Conservation (phyloP, 2,797 vertebrate genomes). For the Champsocephalus esox region DNA sequence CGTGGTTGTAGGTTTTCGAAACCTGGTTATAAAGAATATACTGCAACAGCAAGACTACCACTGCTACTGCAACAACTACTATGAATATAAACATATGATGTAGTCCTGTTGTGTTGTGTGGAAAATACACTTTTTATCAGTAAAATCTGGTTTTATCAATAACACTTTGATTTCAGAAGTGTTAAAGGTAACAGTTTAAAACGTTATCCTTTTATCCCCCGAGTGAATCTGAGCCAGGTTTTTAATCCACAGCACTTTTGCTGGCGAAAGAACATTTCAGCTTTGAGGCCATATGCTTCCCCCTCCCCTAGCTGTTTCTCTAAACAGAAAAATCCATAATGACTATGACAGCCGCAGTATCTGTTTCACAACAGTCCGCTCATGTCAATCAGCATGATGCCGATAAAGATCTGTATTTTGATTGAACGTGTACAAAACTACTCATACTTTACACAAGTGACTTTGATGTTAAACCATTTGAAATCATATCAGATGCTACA, state of each 20-base stretch:
- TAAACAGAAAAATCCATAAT: slow-evolving; percentile 79
- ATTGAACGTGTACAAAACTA: slow-evolving; percentile 85
- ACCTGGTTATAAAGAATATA: slow-evolving; percentile 49
- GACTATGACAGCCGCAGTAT: slow-evolving; percentile 81
- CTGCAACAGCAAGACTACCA: not conserved
- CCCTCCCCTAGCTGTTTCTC: slow-evolving; percentile 48
- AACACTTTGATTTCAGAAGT: slow-evolving; percentile 12
- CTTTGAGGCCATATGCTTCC: slow-evolving; percentile 19
- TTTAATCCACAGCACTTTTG: slow-evolving; percentile 25
- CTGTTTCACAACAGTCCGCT: slow-evolving; percentile 86
- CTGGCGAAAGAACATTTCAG: slow-evolving; percentile 26
- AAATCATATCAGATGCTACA: slow-evolving; percentile 83
- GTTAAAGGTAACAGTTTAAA: slow-evolving; percentile 41
- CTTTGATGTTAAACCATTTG: slow-evolving; percentile 82
- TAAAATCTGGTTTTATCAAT: not conserved
- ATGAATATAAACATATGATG: not conserved
- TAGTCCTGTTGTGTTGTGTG: not conserved
- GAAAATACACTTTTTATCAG: not conserved
- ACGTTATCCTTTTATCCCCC: not conserved
- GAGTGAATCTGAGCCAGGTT: slow-evolving; percentile 19
- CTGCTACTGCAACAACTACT: not conserved
- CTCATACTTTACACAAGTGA: slow-evolving; percentile 78
- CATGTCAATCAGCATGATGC: slow-evolving; percentile 80
- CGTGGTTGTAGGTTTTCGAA: slow-evolving; percentile 68
- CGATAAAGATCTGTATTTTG: slow-evolving; percentile 87